Conservation (phyloP, 1,140 invertebrate genomes). For the Sogatella furcifera region DNA sequence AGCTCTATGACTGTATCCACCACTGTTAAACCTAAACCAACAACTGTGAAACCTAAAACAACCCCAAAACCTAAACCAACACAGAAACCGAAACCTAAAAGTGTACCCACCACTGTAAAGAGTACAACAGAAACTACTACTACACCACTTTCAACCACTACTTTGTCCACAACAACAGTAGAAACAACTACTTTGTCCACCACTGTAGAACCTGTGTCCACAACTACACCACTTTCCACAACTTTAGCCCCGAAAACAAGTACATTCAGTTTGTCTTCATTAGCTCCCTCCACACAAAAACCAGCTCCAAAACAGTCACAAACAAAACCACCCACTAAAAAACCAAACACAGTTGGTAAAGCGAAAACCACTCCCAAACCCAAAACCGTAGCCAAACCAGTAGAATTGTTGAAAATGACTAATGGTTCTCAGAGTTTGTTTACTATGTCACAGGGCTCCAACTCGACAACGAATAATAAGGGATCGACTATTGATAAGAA, state of each 20-base stretch:
- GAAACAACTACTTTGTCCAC: background rate
- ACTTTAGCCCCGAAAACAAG: too few species aligned
- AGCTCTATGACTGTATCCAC: background rate
- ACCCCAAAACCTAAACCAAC: background rate
- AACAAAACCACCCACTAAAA: background rate
- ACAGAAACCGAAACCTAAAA: background rate
- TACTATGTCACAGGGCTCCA: background rate
- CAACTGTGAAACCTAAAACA: background rate
- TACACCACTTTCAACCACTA: background rate
- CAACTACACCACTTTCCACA: background rate
- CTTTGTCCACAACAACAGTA: background rate
- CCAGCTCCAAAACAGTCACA: too few species aligned
- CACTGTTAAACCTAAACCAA: background rate
- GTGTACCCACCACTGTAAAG: too few species aligned
- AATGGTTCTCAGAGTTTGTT: too few species aligned
- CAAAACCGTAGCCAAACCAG: background rate
- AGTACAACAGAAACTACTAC: background rate
- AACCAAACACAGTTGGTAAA: background rate
- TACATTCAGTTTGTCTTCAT: too few species aligned
- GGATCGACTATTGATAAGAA: too few species aligned
- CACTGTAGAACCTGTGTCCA: background rate
- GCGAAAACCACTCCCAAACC: background rate
- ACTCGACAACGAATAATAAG: conserved; percentile 10
- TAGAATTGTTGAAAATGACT: too few species aligned
- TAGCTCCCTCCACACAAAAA: too few species aligned